Percentiles rank a stretch among this genome's conserved stretches.
These are phyloP conservation scores for Balearica regulorum DNA, from an alignment of 2,797 vertebrate species.

Conservation along the genomic window DNA sequence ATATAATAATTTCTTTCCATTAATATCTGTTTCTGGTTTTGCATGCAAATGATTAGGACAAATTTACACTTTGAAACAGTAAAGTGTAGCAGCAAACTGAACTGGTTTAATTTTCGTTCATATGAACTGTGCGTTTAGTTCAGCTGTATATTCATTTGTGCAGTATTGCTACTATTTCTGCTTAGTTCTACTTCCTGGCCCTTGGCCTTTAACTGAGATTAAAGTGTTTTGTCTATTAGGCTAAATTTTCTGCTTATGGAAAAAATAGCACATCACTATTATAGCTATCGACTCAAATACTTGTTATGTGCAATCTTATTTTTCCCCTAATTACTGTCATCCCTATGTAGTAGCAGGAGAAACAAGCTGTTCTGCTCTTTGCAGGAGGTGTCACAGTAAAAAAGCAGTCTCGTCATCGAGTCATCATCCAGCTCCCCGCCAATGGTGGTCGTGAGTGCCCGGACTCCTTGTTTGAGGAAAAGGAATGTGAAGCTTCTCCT, in stretches of 20 bases:
- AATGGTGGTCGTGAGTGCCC: constrained; percentile 93
- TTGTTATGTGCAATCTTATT: neutral
- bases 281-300: neutral
- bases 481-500: constrained; percentile 80
- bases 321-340: neutral
- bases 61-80: neutral
- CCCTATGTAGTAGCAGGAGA: neutral
- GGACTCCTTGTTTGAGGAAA: constrained; percentile 88
- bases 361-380: constrained; percentile 21
- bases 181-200: neutral
- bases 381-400: constrained; percentile 62
- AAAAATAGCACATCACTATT: neutral
- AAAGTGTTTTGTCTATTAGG: neutral
- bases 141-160: neutral
- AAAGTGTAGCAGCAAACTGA: neutral
- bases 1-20: neutral
- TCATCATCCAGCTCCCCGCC: constrained; percentile 88
- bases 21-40: constrained; percentile 10
- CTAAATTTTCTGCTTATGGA: neutral
- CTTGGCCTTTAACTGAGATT: neutral
- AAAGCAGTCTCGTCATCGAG: constrained; percentile 86
- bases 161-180: neutral
- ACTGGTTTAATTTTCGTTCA: neutral
- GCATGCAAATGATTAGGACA: neutral
- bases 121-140: neutral